Base-by-base conservation (phyloP, 2,888 invertebrate species). In the Agonopterix subpropinquella region DNA sequence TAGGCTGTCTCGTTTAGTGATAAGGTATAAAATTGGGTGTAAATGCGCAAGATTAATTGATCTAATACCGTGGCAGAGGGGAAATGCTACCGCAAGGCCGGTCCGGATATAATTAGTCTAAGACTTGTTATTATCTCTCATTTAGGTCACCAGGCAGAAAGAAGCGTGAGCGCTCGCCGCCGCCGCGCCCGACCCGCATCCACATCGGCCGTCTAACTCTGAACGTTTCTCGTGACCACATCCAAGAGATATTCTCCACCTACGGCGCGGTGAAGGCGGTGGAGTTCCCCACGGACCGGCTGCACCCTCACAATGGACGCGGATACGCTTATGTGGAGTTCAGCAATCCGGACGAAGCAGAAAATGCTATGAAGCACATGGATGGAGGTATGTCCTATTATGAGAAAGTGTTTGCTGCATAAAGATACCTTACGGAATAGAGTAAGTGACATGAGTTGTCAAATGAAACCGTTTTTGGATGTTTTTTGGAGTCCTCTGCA, bases 281-380 rank as follows among this genome's bases (percentile, higher is more conserved):
- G 0, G 98, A 99, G 70, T 95, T 97, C 73, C 96, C 96, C 0
- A 90, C 92, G 55, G 98, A 99, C 69, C 92, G 98, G 56, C 89
- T 94, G 49, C 98, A 99, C 79, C 92, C 94, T 0, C 94, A 95
- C 70, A 92, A 96, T 61, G 95, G 96, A n/a, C 92, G 96, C 35
- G 98, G 98, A 1, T 96, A 96, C 80, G 98, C 97, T 9, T 99
- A 98, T 77, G 95, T 99, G 2, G 99, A 99, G 70, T 99, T 95
- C 81, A 94, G 92, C 58, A 96, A 93, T 48, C 91, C 97, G 0
- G 98, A 98, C 61, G 98, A 98, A 79, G 98, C 99, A 13, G 98
- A 98, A 76, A 97, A 98, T 78, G 99, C 99, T 0, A 96, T 99
- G 93, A 98, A 98, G 80, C 97, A 98, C 73, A 99, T 99, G 99